Percentiles rank a stretch among this genome's conserved stretches.
phyloP scores from a whole-genome alignment of 2,797 vertebrate species.

The Pygocentrus nattereri region DNA sequence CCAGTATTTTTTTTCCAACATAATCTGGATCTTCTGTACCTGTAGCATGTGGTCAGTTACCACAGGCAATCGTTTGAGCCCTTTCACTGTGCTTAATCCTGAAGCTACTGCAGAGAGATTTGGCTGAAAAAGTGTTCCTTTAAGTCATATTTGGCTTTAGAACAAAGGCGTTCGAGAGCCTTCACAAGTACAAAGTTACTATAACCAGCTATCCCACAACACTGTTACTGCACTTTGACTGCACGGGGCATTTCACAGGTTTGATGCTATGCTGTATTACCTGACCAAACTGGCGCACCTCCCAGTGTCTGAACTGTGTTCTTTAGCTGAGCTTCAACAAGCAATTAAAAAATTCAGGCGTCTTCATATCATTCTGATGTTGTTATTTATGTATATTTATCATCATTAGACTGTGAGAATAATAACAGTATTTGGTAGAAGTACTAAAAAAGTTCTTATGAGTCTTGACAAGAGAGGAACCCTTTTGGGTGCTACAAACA shows the following conservation, averaged over 20 bases:
- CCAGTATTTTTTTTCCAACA: neutral
- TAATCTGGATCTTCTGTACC: neutral
- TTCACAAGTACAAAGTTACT: neutral
- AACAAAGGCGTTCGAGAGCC: neutral
- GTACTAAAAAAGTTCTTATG: too few species aligned
- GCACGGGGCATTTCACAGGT: neutral
- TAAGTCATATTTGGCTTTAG: neutral
- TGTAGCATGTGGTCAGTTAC: neutral
- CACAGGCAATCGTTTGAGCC: neutral
- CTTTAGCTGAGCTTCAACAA: too few species aligned
- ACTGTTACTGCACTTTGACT: neutral
- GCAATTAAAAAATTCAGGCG: neutral
- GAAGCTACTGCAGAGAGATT: neutral
- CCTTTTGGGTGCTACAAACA: too few species aligned
- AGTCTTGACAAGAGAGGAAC: too few species aligned
- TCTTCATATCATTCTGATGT: too few species aligned
- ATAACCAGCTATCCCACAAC: neutral
- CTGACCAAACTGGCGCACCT: conserved; percentile 9
- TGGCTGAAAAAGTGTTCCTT: neutral
- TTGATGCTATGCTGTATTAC: neutral
- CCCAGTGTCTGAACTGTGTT: neutral
- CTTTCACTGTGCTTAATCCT: neutral
- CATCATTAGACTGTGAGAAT: neutral
- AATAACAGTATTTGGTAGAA: too few species aligned
- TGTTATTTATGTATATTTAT: neutral